These are phyloP conservation scores for Colaptes auratus DNA, from an alignment of 2,113 vertebrate genomes.

Conservation along the genomic window DNA sequence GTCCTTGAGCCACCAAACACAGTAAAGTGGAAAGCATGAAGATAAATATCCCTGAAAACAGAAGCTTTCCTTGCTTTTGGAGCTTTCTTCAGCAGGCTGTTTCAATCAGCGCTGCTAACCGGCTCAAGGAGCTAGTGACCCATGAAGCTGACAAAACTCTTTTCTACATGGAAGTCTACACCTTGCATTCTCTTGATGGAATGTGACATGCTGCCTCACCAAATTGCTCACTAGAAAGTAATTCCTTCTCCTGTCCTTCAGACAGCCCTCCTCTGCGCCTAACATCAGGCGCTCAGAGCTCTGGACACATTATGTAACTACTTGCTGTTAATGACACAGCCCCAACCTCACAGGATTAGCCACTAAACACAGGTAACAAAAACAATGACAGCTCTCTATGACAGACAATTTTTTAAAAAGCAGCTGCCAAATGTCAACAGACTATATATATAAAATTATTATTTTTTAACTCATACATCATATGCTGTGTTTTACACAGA, in stretches of 20 bases:
- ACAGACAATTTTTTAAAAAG: slow-evolving; percentile 27
- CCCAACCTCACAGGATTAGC: neutral
- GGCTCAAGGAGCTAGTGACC: neutral
- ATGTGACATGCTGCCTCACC: neutral
- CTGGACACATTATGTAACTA: neutral
- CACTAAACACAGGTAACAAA: neutral
- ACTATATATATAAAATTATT: too few relatives aligned
- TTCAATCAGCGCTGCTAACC: neutral
- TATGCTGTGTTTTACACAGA: neutral
- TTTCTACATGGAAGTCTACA: neutral
- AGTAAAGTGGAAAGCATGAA: neutral
- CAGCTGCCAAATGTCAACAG: neutral
- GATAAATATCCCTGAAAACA: neutral
- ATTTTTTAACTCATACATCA: neutral
- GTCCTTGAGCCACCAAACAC: neutral
- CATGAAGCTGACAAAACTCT: neutral
- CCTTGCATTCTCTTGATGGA: neutral
- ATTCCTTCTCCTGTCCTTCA: slow-evolving; percentile 45
- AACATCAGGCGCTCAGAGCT: neutral
- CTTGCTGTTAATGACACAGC: neutral
- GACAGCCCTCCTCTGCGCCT: neutral
- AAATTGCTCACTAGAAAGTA: neutral
- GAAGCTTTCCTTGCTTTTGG: neutral
- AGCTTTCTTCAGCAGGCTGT: neutral
- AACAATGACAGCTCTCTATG: neutral